Conservation (phyloP, 2,113 vertebrate genomes). For the Forbesichthys papilliferus region DNA sequence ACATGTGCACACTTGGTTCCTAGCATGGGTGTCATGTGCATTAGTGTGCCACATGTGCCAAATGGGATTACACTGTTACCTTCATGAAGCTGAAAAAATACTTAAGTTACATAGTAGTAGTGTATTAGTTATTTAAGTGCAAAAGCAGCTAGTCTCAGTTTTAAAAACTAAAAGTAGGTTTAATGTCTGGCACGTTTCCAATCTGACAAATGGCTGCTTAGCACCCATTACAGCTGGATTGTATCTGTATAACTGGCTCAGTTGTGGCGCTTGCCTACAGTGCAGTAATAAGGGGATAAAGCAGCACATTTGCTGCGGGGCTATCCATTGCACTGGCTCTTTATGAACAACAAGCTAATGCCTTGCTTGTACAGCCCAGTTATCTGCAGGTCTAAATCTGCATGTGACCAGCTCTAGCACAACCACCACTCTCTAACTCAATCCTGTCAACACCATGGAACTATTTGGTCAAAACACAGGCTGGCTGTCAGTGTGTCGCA, state of each 20-base stretch:
- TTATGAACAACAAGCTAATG: slow-evolving; percentile 3
- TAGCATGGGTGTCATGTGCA: slow-evolving; percentile 4
- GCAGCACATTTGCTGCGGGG: neutral
- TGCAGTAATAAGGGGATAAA: neutral
- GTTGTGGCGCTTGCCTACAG: neutral
- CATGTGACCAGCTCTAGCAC: slow-evolving; percentile 7
- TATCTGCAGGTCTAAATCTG: slow-evolving; percentile 15
- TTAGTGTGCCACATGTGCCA: slow-evolving; percentile 25
- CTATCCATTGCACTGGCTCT: neutral
- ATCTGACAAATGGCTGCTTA: neutral
- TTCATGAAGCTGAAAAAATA: slow-evolving; percentile 26
- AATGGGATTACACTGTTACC: slow-evolving; percentile 33
- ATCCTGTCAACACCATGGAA: neutral
- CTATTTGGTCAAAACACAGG: neutral
- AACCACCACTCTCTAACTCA: neutral
- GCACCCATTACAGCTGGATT: neutral
- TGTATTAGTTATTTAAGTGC: no score
- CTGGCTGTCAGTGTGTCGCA: neutral
- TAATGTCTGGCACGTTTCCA: neutral
- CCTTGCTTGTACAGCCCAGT: neutral
- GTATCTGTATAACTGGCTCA: no score
- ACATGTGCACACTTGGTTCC: neutral
- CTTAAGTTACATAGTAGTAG: no score
- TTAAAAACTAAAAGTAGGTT: no score
- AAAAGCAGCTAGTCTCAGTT: no score